These are phyloP conservation scores for Chelonus insularis DNA, from an alignment of 1,140 invertebrate genomes.

Conservation along the genomic window DNA sequence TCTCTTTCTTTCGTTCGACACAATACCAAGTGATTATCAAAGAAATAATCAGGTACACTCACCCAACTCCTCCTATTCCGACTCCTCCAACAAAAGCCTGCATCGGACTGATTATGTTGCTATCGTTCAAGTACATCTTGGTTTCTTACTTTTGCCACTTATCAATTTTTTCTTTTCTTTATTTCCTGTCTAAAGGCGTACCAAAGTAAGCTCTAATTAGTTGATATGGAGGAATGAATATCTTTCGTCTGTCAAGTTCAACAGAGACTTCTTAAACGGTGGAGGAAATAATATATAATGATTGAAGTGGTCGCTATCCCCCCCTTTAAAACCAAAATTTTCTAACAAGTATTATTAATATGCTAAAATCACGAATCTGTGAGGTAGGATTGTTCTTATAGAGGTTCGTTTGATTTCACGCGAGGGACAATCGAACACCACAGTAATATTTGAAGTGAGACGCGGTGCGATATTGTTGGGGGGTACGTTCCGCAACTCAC, in stretches of 20 bases:
- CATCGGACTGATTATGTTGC: slow-evolving; percentile 43
- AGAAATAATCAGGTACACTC: slow-evolving; percentile 44
- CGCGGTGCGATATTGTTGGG: slow-evolving; percentile 47
- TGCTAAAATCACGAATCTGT: not conserved
- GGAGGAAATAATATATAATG: no score
- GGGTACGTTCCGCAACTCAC: slow-evolving; percentile 55
- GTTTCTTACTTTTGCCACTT: slow-evolving; percentile 12
- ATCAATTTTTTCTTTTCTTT: slow-evolving; percentile 16
- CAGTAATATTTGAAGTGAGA: slow-evolving; percentile 52
- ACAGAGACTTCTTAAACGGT: no score
- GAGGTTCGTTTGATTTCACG: not conserved
- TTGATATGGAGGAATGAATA: no score
- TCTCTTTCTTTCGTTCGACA: slow-evolving; percentile 32
- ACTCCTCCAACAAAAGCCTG: slow-evolving; percentile 46
- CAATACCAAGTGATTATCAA: slow-evolving; percentile 48
- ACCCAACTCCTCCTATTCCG: slow-evolving; percentile 43
- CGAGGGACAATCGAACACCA: slow-evolving; percentile 23
- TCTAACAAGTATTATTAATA: not conserved
- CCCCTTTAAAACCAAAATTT: not conserved
- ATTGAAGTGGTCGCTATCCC: slow-evolving; percentile 6
- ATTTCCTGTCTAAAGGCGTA: slow-evolving; percentile 9
- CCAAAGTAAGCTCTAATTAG: no score
- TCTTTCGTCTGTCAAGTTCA: no score
- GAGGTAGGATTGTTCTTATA: not conserved
- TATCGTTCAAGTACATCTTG: slow-evolving; percentile 51